phyloP scores from a whole-genome alignment of 1,140 invertebrate species.

The Drosophila sp. region DNA sequence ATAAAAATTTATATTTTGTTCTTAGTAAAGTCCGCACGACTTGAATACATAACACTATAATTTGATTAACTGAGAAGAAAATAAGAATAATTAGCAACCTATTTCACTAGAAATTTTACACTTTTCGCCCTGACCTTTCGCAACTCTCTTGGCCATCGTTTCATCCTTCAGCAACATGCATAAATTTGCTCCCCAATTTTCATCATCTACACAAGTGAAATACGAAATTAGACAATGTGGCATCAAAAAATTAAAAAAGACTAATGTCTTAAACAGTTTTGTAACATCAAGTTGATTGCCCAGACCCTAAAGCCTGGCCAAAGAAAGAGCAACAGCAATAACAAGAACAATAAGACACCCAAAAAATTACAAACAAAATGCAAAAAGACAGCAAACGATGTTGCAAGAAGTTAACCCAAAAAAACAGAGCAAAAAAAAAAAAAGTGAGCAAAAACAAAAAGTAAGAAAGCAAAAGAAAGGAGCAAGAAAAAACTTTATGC shows the following conservation, averaged over 20 bases:
- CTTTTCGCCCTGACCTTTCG: constrained; percentile 3
- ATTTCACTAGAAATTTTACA: constrained; percentile 8
- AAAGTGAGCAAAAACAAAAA: constrained; percentile 22
- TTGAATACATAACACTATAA: neutral
- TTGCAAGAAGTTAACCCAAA: constrained; percentile 54
- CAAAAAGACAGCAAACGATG: constrained; percentile 46
- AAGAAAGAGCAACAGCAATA: constrained; percentile 29
- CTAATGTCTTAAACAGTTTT: constrained; percentile 50
- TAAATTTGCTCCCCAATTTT: neutral
- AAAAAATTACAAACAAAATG: constrained; percentile 59
- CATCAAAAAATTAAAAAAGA: constrained; percentile 40
- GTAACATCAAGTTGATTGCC: constrained; percentile 48
- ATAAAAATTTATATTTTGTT: too few relatives aligned
- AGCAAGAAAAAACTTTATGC: constrained; percentile 62
- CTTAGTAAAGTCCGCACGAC: too few relatives aligned
- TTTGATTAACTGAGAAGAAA: neutral
- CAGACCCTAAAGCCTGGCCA: constrained; percentile 1
- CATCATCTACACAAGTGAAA: constrained; percentile 10
- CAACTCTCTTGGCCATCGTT: neutral
- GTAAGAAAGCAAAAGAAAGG: constrained; percentile 9
- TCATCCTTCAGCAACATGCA: constrained; percentile 4
- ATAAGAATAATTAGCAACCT: neutral
- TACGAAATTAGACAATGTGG: constrained; percentile 39
- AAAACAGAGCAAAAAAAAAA: constrained; percentile 36
- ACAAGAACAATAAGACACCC: constrained; percentile 40